phyloP scores from a whole-genome alignment of 1,140 invertebrate genomes.

The Mycetomoellerius zeteki region DNA sequence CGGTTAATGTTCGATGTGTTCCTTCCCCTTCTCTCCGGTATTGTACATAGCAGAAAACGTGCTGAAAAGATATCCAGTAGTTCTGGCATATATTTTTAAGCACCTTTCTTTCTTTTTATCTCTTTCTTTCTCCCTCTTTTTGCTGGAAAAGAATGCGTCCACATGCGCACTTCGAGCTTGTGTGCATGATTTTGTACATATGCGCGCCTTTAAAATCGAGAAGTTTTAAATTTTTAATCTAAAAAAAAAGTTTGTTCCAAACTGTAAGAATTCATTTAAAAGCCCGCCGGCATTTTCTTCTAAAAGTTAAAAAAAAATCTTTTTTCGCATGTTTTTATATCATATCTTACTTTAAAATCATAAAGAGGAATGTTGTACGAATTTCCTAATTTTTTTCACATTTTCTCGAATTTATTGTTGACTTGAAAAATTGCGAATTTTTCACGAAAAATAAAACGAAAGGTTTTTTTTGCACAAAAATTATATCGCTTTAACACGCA shows the following conservation, averaged over 20 bases:
- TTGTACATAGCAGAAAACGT: not conserved
- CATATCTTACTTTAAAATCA: not conserved
- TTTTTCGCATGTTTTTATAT: not conserved
- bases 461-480: not conserved
- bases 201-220: not conserved
- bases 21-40: not conserved
- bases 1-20: not conserved
- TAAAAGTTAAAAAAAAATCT: not conserved
- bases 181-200: not conserved
- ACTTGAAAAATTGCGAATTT: not conserved
- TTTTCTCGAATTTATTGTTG: not conserved
- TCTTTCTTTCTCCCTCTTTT: not conserved
- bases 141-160: not conserved
- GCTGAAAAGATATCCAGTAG: not conserved
- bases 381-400: not conserved
- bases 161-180: not conserved
- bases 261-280: not conserved
- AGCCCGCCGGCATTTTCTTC: not conserved
- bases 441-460: not conserved
- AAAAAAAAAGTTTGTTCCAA: not conserved
- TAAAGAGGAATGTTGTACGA: not conserved
- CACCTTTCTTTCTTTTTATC: not conserved
- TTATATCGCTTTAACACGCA: not conserved
- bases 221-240: not conserved
- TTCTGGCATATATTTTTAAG: slow-evolving; percentile 15